phyloP scores from a whole-genome alignment of 2,888 invertebrate genomes.

The Syrphus vitripennis region DNA sequence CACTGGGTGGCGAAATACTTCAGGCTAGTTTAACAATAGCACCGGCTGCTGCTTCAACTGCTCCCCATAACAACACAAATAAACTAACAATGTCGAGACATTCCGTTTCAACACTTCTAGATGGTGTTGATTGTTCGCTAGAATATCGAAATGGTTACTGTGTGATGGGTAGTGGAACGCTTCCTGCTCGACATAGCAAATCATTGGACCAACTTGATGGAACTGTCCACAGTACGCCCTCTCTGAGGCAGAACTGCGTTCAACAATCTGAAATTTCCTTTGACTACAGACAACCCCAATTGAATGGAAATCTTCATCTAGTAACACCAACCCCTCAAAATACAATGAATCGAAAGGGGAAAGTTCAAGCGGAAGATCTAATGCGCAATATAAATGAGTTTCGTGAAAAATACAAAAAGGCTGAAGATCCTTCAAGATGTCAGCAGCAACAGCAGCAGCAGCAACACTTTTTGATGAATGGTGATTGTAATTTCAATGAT shows the following conservation, averaged over 20 bases:
- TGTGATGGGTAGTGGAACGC: conserved; percentile 81
- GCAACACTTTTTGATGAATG: conserved; percentile 39
- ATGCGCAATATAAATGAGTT: conserved; percentile 85
- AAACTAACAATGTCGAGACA: conserved; percentile 82
- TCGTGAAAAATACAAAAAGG: conserved; percentile 85
- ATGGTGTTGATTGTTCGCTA: conserved; percentile 72
- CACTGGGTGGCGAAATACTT: conserved; percentile 83
- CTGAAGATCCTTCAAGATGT: conserved; percentile 79
- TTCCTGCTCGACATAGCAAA: conserved; percentile 90
- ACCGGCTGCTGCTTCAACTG: conserved; percentile 80
- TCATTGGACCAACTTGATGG: conserved; percentile 89
- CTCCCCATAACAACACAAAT: conserved; percentile 71
- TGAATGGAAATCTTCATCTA: conserved; percentile 42
- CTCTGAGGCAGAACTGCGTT: conserved; percentile 74
- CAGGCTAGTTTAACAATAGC: conserved; percentile 86
- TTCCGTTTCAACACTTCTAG: conserved; percentile 84
- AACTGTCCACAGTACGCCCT: conserved; percentile 79
- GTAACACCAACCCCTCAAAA: conserved; percentile 64
- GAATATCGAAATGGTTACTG: conserved; percentile 70
- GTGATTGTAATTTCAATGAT: conserved; percentile 26
- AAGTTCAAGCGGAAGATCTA: conserved; percentile 82
- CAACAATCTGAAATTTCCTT: conserved; percentile 63
- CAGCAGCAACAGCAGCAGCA: conserved; percentile 59
- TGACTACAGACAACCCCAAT: conserved; percentile 67
- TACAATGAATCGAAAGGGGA: conserved; percentile 73